phyloP scores from a whole-genome alignment of 92 coral and sea anemone species.

The Actinernus sp. region DNA sequence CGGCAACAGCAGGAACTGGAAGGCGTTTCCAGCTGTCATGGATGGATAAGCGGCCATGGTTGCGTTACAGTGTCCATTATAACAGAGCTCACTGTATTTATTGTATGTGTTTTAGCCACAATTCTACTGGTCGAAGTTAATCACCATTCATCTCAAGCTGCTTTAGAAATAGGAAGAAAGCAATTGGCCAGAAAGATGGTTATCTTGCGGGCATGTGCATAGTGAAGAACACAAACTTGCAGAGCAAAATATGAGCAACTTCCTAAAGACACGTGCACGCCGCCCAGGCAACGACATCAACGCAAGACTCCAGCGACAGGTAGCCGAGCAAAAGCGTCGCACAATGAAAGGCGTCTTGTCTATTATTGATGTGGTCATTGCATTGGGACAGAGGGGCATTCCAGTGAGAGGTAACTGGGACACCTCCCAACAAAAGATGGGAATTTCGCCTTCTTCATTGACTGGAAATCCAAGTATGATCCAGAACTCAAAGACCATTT shows the following conservation, averaged over 20 bases:
- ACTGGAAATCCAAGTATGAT: slow-evolving; percentile 60
- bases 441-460: slow-evolving; percentile 49
- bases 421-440: slow-evolving; percentile 12
- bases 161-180: slow-evolving; percentile 37
- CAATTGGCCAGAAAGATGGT: slow-evolving; percentile 12
- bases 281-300: slow-evolving; percentile 27
- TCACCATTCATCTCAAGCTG: too few species aligned
- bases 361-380: slow-evolving; percentile 36
- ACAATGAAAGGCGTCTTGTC: slow-evolving; percentile 20
- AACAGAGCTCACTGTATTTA: too few species aligned
- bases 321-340: slow-evolving; percentile 17
- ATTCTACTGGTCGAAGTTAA: too few species aligned
- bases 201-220: slow-evolving; percentile 25
- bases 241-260: slow-evolving; percentile 39
- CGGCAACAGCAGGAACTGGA: too few species aligned
- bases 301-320: slow-evolving; percentile 8
- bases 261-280: slow-evolving; percentile 42
- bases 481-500: slow-evolving; percentile 46
- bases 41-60: too few species aligned
- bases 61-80: too few species aligned
- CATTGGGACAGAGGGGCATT: slow-evolving; percentile 44
- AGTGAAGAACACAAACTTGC: slow-evolving; percentile 19
- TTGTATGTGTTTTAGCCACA: too few species aligned
- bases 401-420: slow-evolving; percentile 46
- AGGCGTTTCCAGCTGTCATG: too few species aligned